phyloP scores from a whole-genome alignment of 2,113 vertebrate species.

The Panthera uncia region DNA sequence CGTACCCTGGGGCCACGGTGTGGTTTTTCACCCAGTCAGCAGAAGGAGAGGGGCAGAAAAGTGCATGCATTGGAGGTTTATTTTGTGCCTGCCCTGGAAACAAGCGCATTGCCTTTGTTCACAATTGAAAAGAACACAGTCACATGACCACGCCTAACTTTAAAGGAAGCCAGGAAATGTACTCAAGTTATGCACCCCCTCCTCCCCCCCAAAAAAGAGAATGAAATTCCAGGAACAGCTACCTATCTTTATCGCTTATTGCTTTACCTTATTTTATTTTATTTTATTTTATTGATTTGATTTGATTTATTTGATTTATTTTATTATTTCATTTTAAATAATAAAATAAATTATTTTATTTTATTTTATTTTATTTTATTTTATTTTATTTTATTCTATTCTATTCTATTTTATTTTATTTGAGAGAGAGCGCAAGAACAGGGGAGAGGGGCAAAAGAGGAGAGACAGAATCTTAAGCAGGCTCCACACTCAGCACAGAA shows the following conservation, averaged over 20 bases:
- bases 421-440: not conserved
- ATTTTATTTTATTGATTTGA: not conserved
- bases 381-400: not conserved
- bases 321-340: not conserved
- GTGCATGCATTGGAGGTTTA: accelerated
- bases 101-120: not conserved
- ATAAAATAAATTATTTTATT: not conserved
- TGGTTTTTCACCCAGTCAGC: not conserved
- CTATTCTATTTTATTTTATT: not conserved
- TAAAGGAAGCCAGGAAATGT: not conserved
- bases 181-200: too few relatives aligned
- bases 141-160: not conserved
- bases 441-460: not conserved
- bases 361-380: too few relatives aligned
- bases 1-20: not conserved
- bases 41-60: not conserved
- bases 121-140: not conserved
- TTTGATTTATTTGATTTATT: not conserved
- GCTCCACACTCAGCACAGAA: not conserved
- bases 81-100: not conserved
- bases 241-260: not conserved
- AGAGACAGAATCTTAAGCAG: not conserved
- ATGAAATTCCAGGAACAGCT: not conserved
- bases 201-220: not conserved
- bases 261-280: not conserved